Conservation (phyloP, 2,113 vertebrate genomes). For the Burhinus bistriatus region DNA sequence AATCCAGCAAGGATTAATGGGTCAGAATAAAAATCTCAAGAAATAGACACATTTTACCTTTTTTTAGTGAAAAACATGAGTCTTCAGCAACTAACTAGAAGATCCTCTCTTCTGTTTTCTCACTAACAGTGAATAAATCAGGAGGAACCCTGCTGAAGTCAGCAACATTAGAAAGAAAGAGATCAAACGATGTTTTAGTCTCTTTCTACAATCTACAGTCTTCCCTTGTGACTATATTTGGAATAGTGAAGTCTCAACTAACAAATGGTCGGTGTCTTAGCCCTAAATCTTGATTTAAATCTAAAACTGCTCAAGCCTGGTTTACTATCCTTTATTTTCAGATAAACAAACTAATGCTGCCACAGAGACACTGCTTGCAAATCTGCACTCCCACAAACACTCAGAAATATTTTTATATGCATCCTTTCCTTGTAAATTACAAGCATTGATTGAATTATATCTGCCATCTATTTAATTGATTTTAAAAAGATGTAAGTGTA, state of each 20-base stretch:
- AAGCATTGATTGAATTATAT: neutral
- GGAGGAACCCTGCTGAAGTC: neutral
- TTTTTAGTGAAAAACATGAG: neutral
- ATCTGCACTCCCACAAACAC: neutral
- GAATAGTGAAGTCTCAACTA: neutral
- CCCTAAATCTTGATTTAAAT: neutral
- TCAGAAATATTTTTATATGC: neutral
- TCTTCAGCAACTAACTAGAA: neutral
- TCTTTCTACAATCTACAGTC: neutral
- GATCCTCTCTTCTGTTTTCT: neutral
- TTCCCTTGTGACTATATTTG: neutral
- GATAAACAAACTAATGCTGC: neutral
- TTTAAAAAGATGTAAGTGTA: neutral
- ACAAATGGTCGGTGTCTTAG: neutral
- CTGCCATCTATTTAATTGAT: neutral
- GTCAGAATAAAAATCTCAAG: neutral
- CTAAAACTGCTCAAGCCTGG: neutral
- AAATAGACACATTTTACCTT: neutral
- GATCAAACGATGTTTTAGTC: neutral
- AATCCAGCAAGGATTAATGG: neutral
- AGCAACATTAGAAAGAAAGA: neutral
- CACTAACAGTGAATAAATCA: neutral
- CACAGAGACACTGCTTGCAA: neutral
- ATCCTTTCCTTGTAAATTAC: neutral
- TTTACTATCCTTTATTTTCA: neutral